Conservation (phyloP, 2,888 invertebrate species). For the Nemotelus nigrinus region DNA sequence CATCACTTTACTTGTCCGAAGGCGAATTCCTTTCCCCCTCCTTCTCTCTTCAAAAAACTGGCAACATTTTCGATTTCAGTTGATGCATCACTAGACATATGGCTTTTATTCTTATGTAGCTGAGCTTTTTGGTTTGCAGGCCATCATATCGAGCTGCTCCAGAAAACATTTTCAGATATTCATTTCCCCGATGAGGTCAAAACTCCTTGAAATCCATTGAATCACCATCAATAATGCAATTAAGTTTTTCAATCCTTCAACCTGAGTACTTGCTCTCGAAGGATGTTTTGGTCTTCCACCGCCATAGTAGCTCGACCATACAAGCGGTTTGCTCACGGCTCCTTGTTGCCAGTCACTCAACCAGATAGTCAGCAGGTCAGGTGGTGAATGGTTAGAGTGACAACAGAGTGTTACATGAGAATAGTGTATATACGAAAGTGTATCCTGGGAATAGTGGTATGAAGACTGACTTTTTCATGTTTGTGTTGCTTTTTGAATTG, state of each 20-base stretch:
- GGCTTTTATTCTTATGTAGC: too few species aligned
- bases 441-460: not conserved
- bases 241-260: slow-evolving; percentile 50
- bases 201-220: slow-evolving; percentile 48
- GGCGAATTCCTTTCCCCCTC: not conserved
- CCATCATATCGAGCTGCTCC: too few species aligned
- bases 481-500: too few species aligned
- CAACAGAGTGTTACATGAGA: not conserved
- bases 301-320: not conserved
- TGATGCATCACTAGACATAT: too few species aligned
- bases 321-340: not conserved
- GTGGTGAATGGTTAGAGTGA: not conserved
- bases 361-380: not conserved
- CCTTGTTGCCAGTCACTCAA: not conserved
- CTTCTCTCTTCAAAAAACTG: not conserved
- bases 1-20: slow-evolving; percentile 24
- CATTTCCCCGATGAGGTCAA: slow-evolving; percentile 36
- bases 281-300: not conserved
- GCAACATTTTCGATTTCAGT: not conserved
- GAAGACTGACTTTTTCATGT: too few species aligned
- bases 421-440: not conserved
- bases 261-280: slow-evolving; percentile 38
- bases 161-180: slow-evolving; percentile 30
- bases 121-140: too few species aligned
- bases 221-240: slow-evolving; percentile 49